phyloP scores from a whole-genome alignment of 2,113 vertebrate genomes.

The Microcebus murinus region DNA sequence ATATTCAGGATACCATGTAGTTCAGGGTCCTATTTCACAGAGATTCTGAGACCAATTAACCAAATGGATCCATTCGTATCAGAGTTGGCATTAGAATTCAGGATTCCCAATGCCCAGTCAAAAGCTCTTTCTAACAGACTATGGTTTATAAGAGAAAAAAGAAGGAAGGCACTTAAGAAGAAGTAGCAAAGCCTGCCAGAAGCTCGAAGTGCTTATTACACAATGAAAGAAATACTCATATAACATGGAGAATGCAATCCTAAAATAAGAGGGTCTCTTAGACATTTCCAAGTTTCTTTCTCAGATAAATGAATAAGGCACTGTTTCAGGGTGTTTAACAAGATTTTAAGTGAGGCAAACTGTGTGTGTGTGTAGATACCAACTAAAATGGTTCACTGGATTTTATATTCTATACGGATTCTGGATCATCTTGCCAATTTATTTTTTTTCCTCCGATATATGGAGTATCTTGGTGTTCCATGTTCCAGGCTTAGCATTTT shows the following conservation, averaged over 20 bases:
- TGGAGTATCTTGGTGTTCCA: background rate
- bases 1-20: background rate
- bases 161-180: conserved; percentile 25
- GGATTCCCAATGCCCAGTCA: background rate
- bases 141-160: background rate
- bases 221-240: conserved; percentile 39
- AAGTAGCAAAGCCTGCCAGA: conserved; percentile 32
- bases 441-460: background rate
- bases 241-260: conserved; percentile 46
- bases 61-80: background rate
- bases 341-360: conserved; percentile 32
- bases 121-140: conserved; percentile 37
- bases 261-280: conserved; percentile 17
- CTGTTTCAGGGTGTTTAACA: conserved; percentile 26
- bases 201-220: background rate
- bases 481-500: background rate
- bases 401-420: background rate
- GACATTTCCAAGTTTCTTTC: conserved; percentile 58
- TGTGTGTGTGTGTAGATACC: background rate
- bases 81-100: conserved; percentile 35
- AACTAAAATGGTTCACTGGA: conserved; percentile 1
- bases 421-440: background rate
- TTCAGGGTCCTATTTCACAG: background rate
- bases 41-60: background rate
- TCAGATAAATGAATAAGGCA: conserved; percentile 49